These are phyloP conservation scores for Drosophila mayri DNA, from an alignment of 1,140 invertebrate genomes.

Conservation along the genomic window DNA sequence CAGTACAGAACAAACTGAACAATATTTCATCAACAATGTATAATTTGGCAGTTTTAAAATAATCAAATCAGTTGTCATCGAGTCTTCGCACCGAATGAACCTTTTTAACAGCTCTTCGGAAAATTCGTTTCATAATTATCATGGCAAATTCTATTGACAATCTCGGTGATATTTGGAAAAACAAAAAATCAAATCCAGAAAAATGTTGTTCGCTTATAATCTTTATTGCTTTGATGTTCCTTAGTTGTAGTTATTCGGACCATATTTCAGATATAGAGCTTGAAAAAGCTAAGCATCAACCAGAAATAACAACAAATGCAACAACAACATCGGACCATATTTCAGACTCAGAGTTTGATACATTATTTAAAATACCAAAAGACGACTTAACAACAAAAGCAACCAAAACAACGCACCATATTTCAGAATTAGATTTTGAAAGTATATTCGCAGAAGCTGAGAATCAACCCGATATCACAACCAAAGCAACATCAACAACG, in stretches of 20 bases:
- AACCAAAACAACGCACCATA: neutral
- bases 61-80: neutral
- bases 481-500: neutral
- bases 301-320: no score
- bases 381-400: no score
- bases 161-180: neutral
- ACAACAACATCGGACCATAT: no score
- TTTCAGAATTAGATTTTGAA: no score
- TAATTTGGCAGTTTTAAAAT: neutral
- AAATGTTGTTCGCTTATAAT: neutral
- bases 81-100: neutral
- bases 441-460: no score
- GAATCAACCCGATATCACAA: neutral
- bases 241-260: neutral
- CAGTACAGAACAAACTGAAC: neutral
- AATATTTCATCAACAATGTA: neutral
- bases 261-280: no score
- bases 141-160: neutral
- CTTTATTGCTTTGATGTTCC: neutral
- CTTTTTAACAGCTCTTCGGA: neutral
- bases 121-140: neutral
- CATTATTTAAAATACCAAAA: no score
- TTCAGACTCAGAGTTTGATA: no score
- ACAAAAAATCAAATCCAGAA: neutral
- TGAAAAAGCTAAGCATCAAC: no score